A percentile compares a stretch with the other conserved stretches of the same genome.
Evolutionary conservation across 2,113 vertebrate species (phyloP).

Genomic region (Corythaixoides concolor): DNA sequence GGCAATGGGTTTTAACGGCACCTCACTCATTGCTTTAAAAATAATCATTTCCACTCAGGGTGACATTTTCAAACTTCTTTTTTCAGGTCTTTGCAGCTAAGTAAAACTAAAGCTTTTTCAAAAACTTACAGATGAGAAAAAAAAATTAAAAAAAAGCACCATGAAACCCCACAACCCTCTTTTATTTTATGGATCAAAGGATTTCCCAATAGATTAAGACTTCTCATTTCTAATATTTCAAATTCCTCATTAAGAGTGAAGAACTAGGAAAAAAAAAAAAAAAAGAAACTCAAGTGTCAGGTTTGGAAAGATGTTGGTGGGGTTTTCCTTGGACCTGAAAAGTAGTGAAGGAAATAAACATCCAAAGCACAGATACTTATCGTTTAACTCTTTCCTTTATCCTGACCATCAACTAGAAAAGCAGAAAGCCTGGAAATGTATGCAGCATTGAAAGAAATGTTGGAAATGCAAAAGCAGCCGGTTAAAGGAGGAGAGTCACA

Average conservation of each 20-base stretch:
- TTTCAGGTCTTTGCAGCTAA: neutral
- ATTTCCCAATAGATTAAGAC: slow-evolving; percentile 51
- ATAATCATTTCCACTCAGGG: neutral
- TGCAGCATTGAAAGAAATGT: neutral
- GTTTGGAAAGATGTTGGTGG: neutral
- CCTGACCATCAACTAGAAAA: neutral
- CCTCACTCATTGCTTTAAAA: slow-evolving; percentile 19
- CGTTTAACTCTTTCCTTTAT: neutral
- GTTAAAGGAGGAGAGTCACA: neutral
- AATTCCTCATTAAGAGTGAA: slow-evolving; percentile 19
- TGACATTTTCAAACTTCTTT: slow-evolving; percentile 64
- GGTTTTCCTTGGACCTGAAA: neutral
- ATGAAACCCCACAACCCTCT: neutral
- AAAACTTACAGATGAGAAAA: slow-evolving; percentile 6
- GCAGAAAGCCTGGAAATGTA: neutral
- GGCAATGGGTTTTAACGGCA: neutral
- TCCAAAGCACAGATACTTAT: neutral
- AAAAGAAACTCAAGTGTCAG: neutral
- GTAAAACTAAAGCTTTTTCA: neutral
- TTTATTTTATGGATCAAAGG: slow-evolving; percentile 71
- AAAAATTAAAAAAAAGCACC: neutral
- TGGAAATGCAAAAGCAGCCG: neutral
- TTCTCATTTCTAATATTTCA: slow-evolving; percentile 51
- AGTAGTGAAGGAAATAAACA: neutral
- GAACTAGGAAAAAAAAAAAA: neutral